Conservation (phyloP, 2,888 invertebrate species). For the Phortica okadai region DNA sequence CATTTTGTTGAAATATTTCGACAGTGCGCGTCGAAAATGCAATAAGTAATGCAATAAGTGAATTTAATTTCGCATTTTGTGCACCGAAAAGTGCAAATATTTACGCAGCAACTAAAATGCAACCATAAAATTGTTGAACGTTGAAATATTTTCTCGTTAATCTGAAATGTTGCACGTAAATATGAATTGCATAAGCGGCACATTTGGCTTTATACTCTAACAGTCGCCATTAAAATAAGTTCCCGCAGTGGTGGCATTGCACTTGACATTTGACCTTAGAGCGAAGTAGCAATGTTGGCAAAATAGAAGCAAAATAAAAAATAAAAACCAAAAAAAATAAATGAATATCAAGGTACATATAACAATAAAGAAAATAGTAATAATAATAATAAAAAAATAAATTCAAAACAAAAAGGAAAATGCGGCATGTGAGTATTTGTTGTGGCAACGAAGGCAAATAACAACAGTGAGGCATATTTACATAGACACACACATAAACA, state of each 20-base stretch:
- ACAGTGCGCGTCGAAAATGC: too few species aligned
- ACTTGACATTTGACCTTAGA: slow-evolving; percentile 60
- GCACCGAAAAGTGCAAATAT: background rate
- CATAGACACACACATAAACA: slow-evolving; percentile 36
- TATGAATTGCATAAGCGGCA: background rate
- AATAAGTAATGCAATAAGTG: slow-evolving; percentile 29
- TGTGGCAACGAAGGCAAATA: slow-evolving; percentile 39
- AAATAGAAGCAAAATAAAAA: background rate
- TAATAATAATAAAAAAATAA: slow-evolving; percentile 31
- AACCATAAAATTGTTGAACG: background rate
- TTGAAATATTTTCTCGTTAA: too few species aligned
- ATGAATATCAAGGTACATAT: slow-evolving; percentile 40
- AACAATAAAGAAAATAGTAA: slow-evolving; percentile 25
- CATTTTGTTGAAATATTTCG: too few species aligned
- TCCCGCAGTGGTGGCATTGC: slow-evolving; percentile 39
- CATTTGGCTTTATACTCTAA: background rate
- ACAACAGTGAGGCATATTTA: slow-evolving; percentile 17
- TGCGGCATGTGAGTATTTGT: slow-evolving; percentile 44
- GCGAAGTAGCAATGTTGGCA: background rate
- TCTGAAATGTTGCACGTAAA: too few species aligned
- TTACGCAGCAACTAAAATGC: background rate
- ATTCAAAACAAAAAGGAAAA: slow-evolving; percentile 20
- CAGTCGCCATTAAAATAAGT: slow-evolving; percentile 15
- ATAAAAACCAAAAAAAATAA: slow-evolving; percentile 1
- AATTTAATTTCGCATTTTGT: slow-evolving; percentile 1